Conservation (phyloP, 2,113 vertebrate species). For the Eulemur rufifrons region DNA sequence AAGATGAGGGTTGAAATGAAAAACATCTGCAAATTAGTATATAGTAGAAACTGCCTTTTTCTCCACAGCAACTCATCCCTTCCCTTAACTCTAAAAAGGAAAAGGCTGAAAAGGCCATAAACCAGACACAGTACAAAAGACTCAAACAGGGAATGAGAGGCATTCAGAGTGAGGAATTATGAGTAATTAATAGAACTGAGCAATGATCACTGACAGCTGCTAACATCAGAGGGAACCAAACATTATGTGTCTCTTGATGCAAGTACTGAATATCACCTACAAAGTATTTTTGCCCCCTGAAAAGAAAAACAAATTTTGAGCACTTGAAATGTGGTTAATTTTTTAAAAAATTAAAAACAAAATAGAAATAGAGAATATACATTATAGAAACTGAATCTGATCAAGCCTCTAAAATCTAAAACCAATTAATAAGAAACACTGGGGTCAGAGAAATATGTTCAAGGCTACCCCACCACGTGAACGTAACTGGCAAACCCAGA, state of each 20-base stretch:
- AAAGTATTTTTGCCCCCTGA: not conserved
- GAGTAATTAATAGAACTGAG: conserved; percentile 12
- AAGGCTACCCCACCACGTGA: not conserved
- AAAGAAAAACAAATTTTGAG: not conserved
- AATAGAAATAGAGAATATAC: not conserved
- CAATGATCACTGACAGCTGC: not conserved
- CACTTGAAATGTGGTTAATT: not conserved
- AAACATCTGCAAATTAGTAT: not conserved
- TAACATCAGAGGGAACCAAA: conserved; percentile 12
- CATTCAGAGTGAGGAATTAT: not conserved
- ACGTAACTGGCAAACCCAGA: conserved; percentile 25
- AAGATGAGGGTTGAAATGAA: not conserved
- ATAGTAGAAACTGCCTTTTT: not conserved
- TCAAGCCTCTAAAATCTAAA: not conserved
- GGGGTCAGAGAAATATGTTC: not conserved
- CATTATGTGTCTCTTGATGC: not conserved
- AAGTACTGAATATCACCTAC: not conserved
- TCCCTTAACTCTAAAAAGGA: conserved; percentile 6
- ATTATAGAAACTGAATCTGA: conserved; percentile 12
- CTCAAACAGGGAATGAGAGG: not conserved
- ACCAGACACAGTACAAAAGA: not conserved
- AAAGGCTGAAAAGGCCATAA: not conserved
- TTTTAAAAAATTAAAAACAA: not conserved
- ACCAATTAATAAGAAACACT: conserved; percentile 17
- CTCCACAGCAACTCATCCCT: conserved; percentile 15